A percentile compares a stretch with the other conserved stretches of the same genome.
phyloP scores from a whole-genome alignment of 2,888 invertebrate species.

The Drosophila testacea region DNA sequence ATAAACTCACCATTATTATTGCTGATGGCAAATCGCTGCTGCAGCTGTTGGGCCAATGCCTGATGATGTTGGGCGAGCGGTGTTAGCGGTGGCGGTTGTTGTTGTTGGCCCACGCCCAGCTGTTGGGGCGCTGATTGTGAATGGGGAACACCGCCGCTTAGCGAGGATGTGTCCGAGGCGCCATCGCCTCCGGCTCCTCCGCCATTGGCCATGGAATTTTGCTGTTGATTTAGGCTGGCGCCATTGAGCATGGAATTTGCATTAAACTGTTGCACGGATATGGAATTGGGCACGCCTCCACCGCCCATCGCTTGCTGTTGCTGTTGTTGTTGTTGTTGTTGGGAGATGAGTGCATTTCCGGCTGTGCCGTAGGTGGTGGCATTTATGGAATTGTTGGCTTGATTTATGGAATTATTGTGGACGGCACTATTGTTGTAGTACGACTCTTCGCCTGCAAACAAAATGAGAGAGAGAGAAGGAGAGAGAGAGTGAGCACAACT shows the following conservation, averaged over 20 bases:
- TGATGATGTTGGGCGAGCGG: constrained; percentile 88
- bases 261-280: constrained; percentile 85
- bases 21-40: constrained; percentile 87
- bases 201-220: constrained; percentile 75
- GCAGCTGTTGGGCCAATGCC: constrained; percentile 87
- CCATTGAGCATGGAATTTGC: constrained; percentile 77
- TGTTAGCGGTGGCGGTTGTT: constrained; percentile 75
- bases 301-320: constrained; percentile 56
- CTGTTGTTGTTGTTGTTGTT: constrained; percentile 71
- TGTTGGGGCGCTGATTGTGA: constrained; percentile 85
- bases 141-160: constrained; percentile 83
- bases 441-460: constrained; percentile 82
- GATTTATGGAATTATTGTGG: constrained; percentile 84
- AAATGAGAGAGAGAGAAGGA: constrained; percentile 4
- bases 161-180: constrained; percentile 77
- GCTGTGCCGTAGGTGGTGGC: constrained; percentile 80
- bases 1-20: constrained; percentile 85
- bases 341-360: constrained; percentile 70
- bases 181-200: constrained; percentile 65
- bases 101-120: constrained; percentile 76
- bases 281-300: constrained; percentile 82
- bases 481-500: constrained; percentile 7
- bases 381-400: constrained; percentile 80
- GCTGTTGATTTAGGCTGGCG: constrained; percentile 58
- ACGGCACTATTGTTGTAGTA: constrained; percentile 83